Percentiles rank a stretch among this genome's conserved stretches.
Evolutionary conservation across 2,113 vertebrate genomes (phyloP).

Genomic region (Tupaia chinensis): DNA sequence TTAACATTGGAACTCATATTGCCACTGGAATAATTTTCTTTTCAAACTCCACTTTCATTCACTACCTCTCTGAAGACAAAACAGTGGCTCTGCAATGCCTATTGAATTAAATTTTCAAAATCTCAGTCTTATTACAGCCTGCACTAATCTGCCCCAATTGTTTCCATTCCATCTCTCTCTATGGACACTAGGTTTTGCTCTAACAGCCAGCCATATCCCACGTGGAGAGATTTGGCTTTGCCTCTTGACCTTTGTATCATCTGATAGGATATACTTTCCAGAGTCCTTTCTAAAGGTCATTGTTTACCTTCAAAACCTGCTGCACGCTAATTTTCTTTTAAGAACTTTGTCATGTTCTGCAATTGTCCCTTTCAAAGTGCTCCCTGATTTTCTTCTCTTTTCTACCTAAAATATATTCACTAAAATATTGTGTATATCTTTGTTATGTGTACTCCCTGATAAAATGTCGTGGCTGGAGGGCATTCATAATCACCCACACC

Average conservation of each 20-base stretch:
- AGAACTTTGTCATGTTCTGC: neutral
- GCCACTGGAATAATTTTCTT: neutral
- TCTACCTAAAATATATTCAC: neutral
- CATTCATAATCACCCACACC: too few species aligned
- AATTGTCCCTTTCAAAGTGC: neutral
- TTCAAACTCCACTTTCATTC: neutral
- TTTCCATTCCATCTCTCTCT: neutral
- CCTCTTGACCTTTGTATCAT: neutral
- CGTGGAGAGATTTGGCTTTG: neutral
- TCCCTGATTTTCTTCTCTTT: neutral
- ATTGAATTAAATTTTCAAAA: conserved; percentile 42
- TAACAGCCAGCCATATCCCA: rapidly evolving
- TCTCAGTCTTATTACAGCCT: neutral
- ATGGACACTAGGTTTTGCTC: neutral
- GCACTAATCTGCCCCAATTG: neutral
- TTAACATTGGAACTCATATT: neutral
- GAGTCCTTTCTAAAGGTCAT: neutral
- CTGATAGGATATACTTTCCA: neutral
- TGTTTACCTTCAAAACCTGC: neutral
- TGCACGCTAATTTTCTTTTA: neutral
- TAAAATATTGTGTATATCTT: neutral
- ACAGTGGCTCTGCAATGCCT: neutral
- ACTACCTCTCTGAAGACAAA: neutral
- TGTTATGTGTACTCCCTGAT: neutral
- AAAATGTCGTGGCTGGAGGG: neutral